Evolutionary conservation across 2,888 invertebrate genomes (phyloP).

Genomic region (Chalcis sispes): DNA sequence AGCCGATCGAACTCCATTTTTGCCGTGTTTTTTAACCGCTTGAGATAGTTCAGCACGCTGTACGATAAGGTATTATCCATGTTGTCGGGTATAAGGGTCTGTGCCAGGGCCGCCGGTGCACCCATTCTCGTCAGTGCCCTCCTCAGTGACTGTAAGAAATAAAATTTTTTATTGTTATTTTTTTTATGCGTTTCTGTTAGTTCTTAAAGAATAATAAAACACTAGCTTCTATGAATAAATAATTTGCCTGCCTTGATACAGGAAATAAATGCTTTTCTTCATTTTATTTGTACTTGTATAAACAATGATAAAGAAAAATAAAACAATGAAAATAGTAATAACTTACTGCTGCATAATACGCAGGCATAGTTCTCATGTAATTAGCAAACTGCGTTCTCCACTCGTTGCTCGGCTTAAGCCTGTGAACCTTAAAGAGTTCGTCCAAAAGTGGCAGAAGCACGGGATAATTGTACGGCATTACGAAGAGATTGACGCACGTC

Average conservation of each 20-base stretch:
- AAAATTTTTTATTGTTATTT: background rate
- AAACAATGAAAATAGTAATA: conserved; percentile 26
- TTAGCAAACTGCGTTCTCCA: conserved; percentile 95
- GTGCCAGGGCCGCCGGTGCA: conserved; percentile 87
- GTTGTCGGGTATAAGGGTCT: conserved; percentile 92
- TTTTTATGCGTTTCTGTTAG: background rate
- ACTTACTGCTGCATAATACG: conserved; percentile 91
- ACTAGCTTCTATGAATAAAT: background rate
- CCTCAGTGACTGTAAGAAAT: conserved; percentile 84
- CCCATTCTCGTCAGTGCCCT: conserved; percentile 95
- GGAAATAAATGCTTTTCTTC: background rate
- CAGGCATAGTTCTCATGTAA: conserved; percentile 97
- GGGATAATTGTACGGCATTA: conserved; percentile 99
- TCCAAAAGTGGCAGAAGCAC: conserved; percentile 93
- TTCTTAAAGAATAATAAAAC: too few species aligned
- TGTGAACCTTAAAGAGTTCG: conserved; percentile 94
- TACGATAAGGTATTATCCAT: conserved; percentile 95
- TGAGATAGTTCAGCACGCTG: conserved; percentile 95
- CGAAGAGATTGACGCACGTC: conserved; percentile 96
- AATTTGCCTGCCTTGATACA: too few species aligned
- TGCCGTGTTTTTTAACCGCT: conserved; percentile 95
- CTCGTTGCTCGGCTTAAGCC: conserved; percentile 93
- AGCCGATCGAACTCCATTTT: conserved; percentile 93
- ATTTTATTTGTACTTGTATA: too few species aligned
- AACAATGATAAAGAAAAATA: background rate